Evolutionary conservation across 2,113 vertebrate species (phyloP).

Genomic region (Menura novaehollandiae): DNA sequence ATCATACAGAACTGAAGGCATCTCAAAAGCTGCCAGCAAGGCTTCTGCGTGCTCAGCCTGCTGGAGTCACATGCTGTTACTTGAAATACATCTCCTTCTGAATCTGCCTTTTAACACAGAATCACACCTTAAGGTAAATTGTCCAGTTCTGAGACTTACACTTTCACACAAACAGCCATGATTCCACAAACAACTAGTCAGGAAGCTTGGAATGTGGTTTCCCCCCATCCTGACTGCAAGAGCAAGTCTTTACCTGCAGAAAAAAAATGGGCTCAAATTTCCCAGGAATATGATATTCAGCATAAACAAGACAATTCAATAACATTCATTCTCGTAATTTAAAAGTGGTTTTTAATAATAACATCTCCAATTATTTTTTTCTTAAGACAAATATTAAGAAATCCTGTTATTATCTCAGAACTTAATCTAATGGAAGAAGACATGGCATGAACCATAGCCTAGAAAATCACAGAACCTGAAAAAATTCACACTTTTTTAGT

Average conservation of each 20-base stretch:
- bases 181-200: neutral
- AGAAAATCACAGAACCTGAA: neutral
- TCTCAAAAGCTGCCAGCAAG: neutral
- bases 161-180: neutral
- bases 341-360: neutral
- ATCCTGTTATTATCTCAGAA: neutral
- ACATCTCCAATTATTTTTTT: neutral
- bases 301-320: neutral
- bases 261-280: neutral
- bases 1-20: neutral
- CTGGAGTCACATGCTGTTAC: neutral
- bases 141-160: neutral
- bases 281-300: neutral
- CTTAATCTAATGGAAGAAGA: neutral
- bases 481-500: neutral
- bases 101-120: neutral
- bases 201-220: neutral
- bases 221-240: rapidly evolving
- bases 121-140: neutral
- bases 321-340: neutral
- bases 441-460: neutral
- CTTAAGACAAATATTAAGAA: neutral
- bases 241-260: neutral
- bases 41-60: neutral
- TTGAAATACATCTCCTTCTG: neutral